A percentile compares a stretch with the other conserved stretches of the same genome.
phyloP scores from a whole-genome alignment of 1,140 invertebrate species.

The Delia radicum region DNA sequence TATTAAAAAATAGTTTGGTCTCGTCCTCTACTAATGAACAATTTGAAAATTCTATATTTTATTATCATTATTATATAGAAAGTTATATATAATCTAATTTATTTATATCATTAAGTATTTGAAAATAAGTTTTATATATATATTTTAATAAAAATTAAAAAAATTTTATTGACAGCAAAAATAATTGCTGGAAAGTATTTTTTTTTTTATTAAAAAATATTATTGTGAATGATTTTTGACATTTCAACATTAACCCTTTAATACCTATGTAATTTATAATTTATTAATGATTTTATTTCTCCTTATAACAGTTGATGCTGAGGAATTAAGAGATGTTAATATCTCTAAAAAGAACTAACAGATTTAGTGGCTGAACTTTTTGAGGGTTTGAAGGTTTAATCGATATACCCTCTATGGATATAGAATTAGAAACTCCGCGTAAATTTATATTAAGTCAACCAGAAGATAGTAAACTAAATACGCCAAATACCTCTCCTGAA shows the following conservation, averaged over 20 bases:
- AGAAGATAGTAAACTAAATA: background rate
- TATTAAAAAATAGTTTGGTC: background rate
- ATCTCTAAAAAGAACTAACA: conserved; percentile 83
- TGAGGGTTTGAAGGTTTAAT: conserved; percentile 59
- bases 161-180: background rate
- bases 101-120: background rate
- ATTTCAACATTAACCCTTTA: background rate
- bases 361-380: conserved; percentile 79
- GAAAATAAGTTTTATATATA: background rate
- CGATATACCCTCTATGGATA: conserved; percentile 49
- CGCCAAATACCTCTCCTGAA: background rate
- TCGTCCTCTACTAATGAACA: background rate
- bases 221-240: background rate
- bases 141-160: background rate
- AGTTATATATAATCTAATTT: no score
- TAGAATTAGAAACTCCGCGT: conserved; percentile 51
- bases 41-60: background rate
- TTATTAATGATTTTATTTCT: conserved; percentile 35
- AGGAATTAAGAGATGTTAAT: conserved; percentile 79
- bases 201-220: no score
- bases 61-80: background rate
- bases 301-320: conserved; percentile 64
- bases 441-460: conserved; percentile 38
- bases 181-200: no score
- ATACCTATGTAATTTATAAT: background rate